Percentiles rank a stretch among this genome's conserved stretches.
These are phyloP conservation scores for Apamea sordens DNA, from an alignment of 2,888 invertebrate genomes.

Conservation along the genomic window DNA sequence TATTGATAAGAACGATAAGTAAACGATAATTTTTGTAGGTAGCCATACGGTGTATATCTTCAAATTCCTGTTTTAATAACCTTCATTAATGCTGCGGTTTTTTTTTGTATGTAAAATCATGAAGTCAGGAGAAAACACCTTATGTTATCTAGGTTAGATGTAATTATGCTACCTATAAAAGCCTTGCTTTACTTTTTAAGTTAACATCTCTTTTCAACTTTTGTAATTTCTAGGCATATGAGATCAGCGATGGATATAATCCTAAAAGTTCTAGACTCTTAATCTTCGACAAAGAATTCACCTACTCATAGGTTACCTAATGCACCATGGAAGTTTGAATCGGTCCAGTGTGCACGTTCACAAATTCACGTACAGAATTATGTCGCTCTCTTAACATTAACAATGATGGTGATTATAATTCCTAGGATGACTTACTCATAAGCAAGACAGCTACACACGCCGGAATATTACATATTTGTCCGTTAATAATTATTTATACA, in stretches of 20 bases:
- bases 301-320: background rate
- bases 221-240: slow-evolving; percentile 1
- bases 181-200: background rate
- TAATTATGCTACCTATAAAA: background rate
- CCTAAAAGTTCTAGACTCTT: background rate
- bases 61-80: slow-evolving; percentile 15
- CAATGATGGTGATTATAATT: slow-evolving; percentile 1
- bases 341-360: background rate
- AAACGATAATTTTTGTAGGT: slow-evolving; percentile 29
- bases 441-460: no score
- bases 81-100: slow-evolving; percentile 8
- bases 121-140: slow-evolving; percentile 2
- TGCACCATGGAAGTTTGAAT: background rate
- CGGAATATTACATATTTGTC: background rate
- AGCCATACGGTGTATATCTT: slow-evolving; percentile 27
- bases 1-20: slow-evolving; percentile 47
- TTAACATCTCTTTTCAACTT: background rate
- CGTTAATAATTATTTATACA: background rate
- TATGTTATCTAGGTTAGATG: background rate
- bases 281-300: background rate
- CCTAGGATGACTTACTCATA: background rate
- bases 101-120: slow-evolving; percentile 22
- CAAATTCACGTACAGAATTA: background rate
- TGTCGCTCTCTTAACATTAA: background rate
- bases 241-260: slow-evolving; percentile 25